Percentiles rank a stretch among this genome's conserved stretches.
Evolutionary conservation across 2,113 vertebrate genomes (phyloP).

Genomic region (Hystrix brachyura): DNA sequence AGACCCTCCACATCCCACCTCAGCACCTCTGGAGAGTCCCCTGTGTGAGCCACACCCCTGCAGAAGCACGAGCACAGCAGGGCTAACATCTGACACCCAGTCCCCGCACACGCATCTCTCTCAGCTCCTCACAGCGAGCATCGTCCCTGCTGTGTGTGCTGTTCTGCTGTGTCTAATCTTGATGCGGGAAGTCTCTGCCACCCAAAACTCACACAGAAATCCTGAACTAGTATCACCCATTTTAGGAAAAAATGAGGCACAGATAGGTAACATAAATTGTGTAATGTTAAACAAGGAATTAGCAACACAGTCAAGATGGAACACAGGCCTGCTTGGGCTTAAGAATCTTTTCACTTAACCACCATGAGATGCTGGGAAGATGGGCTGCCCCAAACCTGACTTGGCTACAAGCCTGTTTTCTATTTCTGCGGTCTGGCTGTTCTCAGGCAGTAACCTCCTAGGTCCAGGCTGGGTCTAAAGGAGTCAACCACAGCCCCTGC

Average conservation of each 20-base stretch:
- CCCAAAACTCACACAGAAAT: no score
- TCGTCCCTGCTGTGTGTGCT: no score
- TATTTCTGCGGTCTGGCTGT: not conserved
- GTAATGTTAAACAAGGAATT: not conserved
- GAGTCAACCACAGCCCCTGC: not conserved
- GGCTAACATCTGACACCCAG: fast-evolving
- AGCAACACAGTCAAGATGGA: no score
- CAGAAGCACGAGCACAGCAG: no score
- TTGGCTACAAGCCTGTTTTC: not conserved
- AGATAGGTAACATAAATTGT: not conserved
- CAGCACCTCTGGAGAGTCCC: fast-evolving
- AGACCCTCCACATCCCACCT: not conserved
- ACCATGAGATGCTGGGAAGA: fast-evolving
- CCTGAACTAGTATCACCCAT: not conserved
- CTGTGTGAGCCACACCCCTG: not conserved
- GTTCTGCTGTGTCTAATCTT: no score
- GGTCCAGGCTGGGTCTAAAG: not conserved
- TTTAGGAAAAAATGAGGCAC: not conserved
- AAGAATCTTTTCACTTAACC: not conserved
- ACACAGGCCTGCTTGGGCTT: no score
- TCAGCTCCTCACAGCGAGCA: not conserved
- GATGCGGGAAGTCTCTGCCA: no score
- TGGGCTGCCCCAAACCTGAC: not conserved
- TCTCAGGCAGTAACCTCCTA: not conserved
- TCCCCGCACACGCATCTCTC: fast-evolving